phyloP scores from a whole-genome alignment of 2,113 vertebrate species.

The Ovis aries region ARS-UI_Ramb_v3.0 NC_056067.1:29624001-29624500 shows the following conservation, averaged over 20 bases:
- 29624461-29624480: background rate
- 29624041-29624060: background rate
- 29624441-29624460: background rate
- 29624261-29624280: background rate
- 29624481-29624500: background rate
- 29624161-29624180: background rate
- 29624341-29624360: background rate
- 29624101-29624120: background rate
- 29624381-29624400: background rate
- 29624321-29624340: background rate
- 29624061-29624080: slow-evolving; percentile 19
- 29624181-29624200: background rate
- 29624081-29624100: background rate
- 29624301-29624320: background rate
- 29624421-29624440: background rate
- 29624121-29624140: background rate
- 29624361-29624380: background rate
- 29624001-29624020: background rate
- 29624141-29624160: background rate
- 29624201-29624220: background rate
- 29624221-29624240: background rate
- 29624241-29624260: background rate
- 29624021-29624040: background rate
- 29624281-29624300: background rate
- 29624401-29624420: background rate